Base-by-base conservation (phyloP, 2,113 vertebrate species). In the Origma solitaria region DNA sequence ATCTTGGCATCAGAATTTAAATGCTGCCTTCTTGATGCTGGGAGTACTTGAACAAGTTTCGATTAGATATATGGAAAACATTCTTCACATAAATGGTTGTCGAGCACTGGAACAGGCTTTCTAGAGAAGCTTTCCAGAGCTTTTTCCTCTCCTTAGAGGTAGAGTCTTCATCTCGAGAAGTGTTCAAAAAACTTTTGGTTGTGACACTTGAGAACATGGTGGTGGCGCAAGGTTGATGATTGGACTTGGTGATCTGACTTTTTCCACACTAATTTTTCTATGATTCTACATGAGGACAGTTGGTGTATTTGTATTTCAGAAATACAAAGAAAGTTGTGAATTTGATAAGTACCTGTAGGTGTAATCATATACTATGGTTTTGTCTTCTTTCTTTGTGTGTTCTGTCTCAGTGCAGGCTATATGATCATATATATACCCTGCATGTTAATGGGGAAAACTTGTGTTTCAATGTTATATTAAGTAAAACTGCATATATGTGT, bases 201-300 rank as follows among this genome's bases (percentile, higher is more conserved):
- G 17, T 76, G 40, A 28, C 8, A n/a, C n/a, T 82, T 60, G 24
- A 53, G n/a, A 40, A 30, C 7, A 8, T 30, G 33, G 20, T 53
- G 20, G 38, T 24, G 4, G 11, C 68, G 5, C 30, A 68, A 25
- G 9, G 38, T 9, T 68, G 11, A 14, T 0, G 0, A 12, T 35
- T 40, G 20, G 16, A 75, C 6, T 38, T 47, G 20, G 19, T 38
- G 9, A 38, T 51, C 10, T 38, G 9, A 13, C 23, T 82, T 68
- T 38, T 35, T 5, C 30, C n/a, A n/a, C 30, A 25, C 14, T 53
- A 40, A 35, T 75, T 6, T 16, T 82, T n/a, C 28, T 24, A 1
- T 38, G 11, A 47, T 53, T 53, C 18, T 40, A 7, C 15, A 1
- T 50, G n/a, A 70, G 17, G 23, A 50, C 8, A 64, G 38, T 27